A percentile compares a stretch with the other conserved stretches of the same genome.
These are phyloP conservation scores for Aulostomus chinensis DNA, from an alignment of 2,797 vertebrate species.

Conservation along the genomic window DNA sequence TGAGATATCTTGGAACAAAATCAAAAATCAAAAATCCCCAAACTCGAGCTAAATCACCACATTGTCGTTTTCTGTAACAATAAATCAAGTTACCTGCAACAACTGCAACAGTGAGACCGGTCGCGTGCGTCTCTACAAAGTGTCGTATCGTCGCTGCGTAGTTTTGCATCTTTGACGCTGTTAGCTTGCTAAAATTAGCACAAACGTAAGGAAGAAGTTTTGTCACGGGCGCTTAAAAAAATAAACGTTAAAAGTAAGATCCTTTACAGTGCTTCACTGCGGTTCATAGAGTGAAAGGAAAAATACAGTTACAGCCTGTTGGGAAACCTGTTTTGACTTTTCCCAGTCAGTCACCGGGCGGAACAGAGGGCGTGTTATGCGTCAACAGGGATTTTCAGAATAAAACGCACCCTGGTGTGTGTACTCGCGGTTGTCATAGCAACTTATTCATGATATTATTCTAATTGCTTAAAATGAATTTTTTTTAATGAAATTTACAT, in stretches of 20 bases:
- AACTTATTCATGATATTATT: not conserved
- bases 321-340: not conserved
- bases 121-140: slow-evolving; percentile 48
- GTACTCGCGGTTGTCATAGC: not conserved
- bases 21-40: not conserved
- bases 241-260: too few species aligned
- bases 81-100: slow-evolving; percentile 59
- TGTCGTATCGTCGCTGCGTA: slow-evolving; percentile 37
- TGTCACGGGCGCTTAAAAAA: too few species aligned
- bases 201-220: too few species aligned
- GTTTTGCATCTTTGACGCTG: slow-evolving; percentile 50
- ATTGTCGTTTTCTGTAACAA: too few species aligned
- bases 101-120: slow-evolving; percentile 35
- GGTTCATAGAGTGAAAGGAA: too few species aligned
- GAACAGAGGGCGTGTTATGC: not conserved
- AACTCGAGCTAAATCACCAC: too few species aligned
- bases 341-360: not conserved
- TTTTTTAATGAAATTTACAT: too few species aligned
- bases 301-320: not conserved
- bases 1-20: not conserved
- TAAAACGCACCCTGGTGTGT: slow-evolving; percentile 14
- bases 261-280: too few species aligned
- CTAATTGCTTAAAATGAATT: too few species aligned
- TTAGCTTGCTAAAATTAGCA: too few species aligned
- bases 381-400: slow-evolving; percentile 28